Base-by-base conservation (phyloP, 2,113 vertebrate species). In the Galbula dea region DNA sequence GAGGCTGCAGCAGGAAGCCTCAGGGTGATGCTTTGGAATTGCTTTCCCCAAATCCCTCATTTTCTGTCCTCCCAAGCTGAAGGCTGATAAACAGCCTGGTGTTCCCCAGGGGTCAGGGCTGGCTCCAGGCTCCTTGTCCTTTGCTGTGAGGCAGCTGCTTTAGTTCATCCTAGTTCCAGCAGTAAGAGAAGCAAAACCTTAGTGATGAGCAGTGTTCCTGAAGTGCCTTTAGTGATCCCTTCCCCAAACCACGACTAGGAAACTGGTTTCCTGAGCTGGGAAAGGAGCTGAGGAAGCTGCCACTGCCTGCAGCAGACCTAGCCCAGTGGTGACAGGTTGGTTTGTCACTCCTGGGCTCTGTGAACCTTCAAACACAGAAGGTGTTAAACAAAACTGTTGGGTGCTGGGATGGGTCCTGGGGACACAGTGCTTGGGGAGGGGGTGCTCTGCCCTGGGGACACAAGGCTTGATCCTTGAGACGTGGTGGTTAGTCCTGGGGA, bases 281-380 rank as follows among this genome's bases (percentile, higher is more conserved):
- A 11, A 4, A 41, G 12, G 75, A 12, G 8, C 63, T 7, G 54
- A 49, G 29, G 27, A 68, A 46, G 12, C 45, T 1, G 66, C 74
- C 55, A 7, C 39, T 1, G 66, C 69, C 49, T 2, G 1, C 11
- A 1, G 49, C 34, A 17, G 43, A 0, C 48, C 9, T 3, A 0
- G 3, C 41, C 45, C 2, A 0, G 1, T 1, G 1, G 3, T 51
- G 26, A 27, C 55, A 3, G 39, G 6, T 66, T 8, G 4, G 0
- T 57, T 14, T 46, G 51, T 62, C 41, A 2, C 81, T 30, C 6
- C 34, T 13, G 3, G 41, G 41, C 41, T 43, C 29, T 1, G 36
- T 3, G 66, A 55, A 18, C 6, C 0, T 4, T 34, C 7, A 2
- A 21, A 1, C 32, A 7, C 39, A 0, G 0, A 10, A 36, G 61